Evolutionary conservation across 2,888 invertebrate species (phyloP).

Genomic region (Phorcus lineatus): DNA sequence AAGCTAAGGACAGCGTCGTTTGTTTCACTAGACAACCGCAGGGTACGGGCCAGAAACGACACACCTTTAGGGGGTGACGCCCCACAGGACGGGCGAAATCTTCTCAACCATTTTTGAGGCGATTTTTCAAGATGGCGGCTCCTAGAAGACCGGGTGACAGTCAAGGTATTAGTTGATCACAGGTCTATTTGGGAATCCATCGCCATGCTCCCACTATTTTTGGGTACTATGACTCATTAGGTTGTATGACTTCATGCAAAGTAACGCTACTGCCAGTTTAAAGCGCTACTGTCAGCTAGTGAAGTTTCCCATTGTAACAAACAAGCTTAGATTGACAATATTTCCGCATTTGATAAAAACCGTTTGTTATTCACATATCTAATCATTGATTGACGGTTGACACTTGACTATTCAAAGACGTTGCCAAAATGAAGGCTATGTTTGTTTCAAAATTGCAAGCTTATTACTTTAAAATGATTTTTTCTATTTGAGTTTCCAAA

Average conservation of each 20-base stretch:
- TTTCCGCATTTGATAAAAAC: no score
- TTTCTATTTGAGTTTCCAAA: no score
- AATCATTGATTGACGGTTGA: background rate
- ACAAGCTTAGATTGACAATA: no score
- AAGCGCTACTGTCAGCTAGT: background rate
- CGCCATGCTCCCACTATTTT: constrained; percentile 53
- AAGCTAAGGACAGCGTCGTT: constrained; percentile 44
- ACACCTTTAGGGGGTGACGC: constrained; percentile 39
- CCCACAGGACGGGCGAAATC: constrained; percentile 37
- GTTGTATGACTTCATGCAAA: constrained; percentile 39
- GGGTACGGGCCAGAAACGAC: constrained; percentile 37
- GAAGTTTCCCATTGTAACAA: no score
- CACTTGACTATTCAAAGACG: no score
- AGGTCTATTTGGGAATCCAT: constrained; percentile 38
- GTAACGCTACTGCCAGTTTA: constrained; percentile 27
- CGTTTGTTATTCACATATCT: background rate
- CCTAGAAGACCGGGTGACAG: constrained; percentile 60
- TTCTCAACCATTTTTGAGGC: constrained; percentile 44
- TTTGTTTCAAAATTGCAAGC: no score
- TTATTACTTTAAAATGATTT: no score
- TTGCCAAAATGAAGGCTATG: no score
- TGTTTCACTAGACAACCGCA: constrained; percentile 42
- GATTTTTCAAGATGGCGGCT: constrained; percentile 70
- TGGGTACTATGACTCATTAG: constrained; percentile 59
- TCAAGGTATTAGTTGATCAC: constrained; percentile 56